These are phyloP conservation scores for Embiotoca jacksoni DNA, from an alignment of 2,113 vertebrate species.

Conservation along the genomic window DNA sequence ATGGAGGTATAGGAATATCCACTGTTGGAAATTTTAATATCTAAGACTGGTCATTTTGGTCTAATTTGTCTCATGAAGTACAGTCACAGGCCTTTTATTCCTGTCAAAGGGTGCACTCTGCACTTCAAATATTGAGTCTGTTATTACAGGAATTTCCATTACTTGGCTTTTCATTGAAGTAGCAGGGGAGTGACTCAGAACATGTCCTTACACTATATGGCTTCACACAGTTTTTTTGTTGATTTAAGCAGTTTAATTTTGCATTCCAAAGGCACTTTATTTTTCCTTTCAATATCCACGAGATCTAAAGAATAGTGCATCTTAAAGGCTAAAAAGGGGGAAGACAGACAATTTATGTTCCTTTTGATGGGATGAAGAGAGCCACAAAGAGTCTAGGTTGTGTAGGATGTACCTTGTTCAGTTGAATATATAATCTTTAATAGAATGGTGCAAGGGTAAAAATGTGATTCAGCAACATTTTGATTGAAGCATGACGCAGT, in stretches of 20 bases:
- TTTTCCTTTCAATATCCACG: slow-evolving; percentile 12
- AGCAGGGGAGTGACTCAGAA: slow-evolving; percentile 1
- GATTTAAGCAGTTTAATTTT: slow-evolving; percentile 22
- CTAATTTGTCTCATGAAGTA: slow-evolving; percentile 64
- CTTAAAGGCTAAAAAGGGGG: slow-evolving; percentile 1
- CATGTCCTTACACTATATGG: slow-evolving; percentile 22
- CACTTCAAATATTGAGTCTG: slow-evolving; percentile 55
- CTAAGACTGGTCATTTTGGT: slow-evolving; percentile 66
- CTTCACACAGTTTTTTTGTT: slow-evolving; percentile 5
- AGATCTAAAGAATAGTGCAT: slow-evolving; percentile 3
- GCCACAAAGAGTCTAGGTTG: slow-evolving; percentile 6
- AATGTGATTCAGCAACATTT: neutral
- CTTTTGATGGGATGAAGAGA: slow-evolving; percentile 5
- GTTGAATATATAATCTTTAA: slow-evolving; percentile 6
- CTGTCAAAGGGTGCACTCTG: slow-evolving; percentile 30
- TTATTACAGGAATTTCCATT: slow-evolving; percentile 56
- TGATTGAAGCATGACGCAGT: neutral
- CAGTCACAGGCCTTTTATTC: slow-evolving; percentile 49
- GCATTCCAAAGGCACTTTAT: slow-evolving; percentile 16
- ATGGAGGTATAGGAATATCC: slow-evolving; percentile 42
- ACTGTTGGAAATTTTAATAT: slow-evolving; percentile 65
- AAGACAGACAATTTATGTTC: neutral
- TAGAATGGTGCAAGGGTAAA: neutral
- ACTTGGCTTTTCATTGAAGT: slow-evolving; percentile 43
- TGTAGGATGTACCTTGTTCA: neutral